A percentile compares a stretch with the other conserved stretches of the same genome.
Evolutionary conservation across 2,797 vertebrate species (phyloP).

Genomic region (Loris lydekkerianus): DNA sequence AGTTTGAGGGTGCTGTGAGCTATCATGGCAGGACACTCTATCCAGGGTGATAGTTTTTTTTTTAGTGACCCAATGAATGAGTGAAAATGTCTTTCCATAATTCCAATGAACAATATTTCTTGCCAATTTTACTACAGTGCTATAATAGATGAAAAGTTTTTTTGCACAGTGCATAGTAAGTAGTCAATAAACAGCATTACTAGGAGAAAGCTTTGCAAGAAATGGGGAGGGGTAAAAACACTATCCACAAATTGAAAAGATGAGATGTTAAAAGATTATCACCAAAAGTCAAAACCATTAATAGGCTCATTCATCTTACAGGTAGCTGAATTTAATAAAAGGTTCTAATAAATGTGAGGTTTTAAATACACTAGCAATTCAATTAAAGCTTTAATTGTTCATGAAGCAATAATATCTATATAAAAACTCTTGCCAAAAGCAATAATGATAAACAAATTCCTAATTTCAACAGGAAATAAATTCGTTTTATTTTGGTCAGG

Average conservation of each 20-base stretch:
- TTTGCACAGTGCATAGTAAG: neutral
- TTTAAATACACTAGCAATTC: conserved; percentile 53
- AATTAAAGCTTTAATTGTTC: neutral
- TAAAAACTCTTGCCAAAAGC: conserved; percentile 18
- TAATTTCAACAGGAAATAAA: conserved; percentile 50
- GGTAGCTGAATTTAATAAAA: conserved; percentile 37
- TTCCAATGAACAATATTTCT: conserved; percentile 16
- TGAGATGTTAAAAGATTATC: neutral
- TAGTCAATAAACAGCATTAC: conserved; percentile 34
- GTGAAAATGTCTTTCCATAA: conserved; percentile 23
- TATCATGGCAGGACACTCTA: no score
- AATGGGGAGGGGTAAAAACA: neutral
- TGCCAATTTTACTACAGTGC: neutral
- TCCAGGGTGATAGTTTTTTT: no score
- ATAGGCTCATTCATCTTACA: neutral
- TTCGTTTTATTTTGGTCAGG: conserved; percentile 10
- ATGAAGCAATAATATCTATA: neutral
- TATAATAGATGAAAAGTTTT: conserved; percentile 30
- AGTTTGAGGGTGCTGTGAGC: no score
- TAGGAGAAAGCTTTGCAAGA: conserved; percentile 33
- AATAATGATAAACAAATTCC: conserved; percentile 32
- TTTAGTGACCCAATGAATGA: neutral
- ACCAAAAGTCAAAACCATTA: conserved; percentile 18
- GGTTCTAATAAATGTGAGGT: conserved; percentile 40
- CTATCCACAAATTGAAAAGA: neutral